Conservation (phyloP, 1,140 invertebrate species). For the Hyposmocoma kahamanoa region DNA sequence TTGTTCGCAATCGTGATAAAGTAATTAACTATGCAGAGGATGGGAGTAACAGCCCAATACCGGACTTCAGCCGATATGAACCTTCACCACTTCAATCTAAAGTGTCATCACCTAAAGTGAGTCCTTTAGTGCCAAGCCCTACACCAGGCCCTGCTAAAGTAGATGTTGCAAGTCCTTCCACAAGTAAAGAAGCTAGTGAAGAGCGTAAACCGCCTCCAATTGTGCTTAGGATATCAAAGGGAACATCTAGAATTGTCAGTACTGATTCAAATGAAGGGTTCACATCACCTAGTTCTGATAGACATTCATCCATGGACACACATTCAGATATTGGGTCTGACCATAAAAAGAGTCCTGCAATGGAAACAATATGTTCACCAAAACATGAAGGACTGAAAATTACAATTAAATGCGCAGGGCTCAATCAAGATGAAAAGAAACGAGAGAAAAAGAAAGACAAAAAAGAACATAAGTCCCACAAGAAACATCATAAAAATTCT, state of each 20-base stretch:
- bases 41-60: conserved; percentile 68
- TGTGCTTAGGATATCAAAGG: conserved; percentile 77
- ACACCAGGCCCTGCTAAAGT: conserved; percentile 49
- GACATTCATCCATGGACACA: conserved; percentile 64
- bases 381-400: conserved; percentile 70
- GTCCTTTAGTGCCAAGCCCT: conserved; percentile 55
- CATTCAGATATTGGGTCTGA: conserved; percentile 57
- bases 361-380: conserved; percentile 61
- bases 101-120: conserved; percentile 55
- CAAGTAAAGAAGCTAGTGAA: conserved; percentile 59
- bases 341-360: conserved; percentile 56
- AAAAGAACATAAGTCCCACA: conserved; percentile 64
- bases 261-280: conserved; percentile 76
- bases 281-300: conserved; percentile 68
- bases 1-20: conserved; percentile 66
- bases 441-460: conserved; percentile 60
- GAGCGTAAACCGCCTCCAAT: conserved; percentile 74
- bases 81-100: conserved; percentile 32
- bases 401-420: conserved; percentile 68
- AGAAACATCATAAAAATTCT: conserved; percentile 55
- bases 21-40: conserved; percentile 72
- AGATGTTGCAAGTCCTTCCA: conserved; percentile 62
- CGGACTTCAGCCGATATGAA: conserved; percentile 57
- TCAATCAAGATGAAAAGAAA: conserved; percentile 72
- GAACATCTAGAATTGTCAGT: conserved; percentile 77